Evolutionary conservation across 2,888 invertebrate species (phyloP).

Genomic region (Zele albiditarsus): DNA sequence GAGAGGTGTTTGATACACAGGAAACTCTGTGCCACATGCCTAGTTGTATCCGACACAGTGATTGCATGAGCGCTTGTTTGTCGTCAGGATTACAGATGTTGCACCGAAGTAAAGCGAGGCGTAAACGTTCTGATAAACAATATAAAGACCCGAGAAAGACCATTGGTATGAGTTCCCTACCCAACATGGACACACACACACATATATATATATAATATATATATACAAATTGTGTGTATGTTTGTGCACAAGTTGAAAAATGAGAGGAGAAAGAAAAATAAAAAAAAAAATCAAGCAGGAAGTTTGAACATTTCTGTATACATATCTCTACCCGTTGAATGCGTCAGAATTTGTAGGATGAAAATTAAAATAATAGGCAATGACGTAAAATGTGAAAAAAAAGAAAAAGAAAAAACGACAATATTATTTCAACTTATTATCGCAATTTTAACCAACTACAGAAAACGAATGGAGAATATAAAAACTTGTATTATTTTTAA

Average conservation of each 20-base stretch:
- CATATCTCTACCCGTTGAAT: neutral
- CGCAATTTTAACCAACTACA: neutral
- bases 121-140: slow-evolving; percentile 54
- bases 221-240: slow-evolving; percentile 1
- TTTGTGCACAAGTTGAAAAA: neutral
- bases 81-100: slow-evolving; percentile 46
- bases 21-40: slow-evolving; percentile 33
- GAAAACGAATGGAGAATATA: neutral
- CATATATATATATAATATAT: slow-evolving; percentile 48
- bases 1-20: slow-evolving; percentile 25
- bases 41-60: slow-evolving; percentile 39
- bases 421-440: neutral
- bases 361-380: neutral
- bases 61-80: slow-evolving; percentile 43
- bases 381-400: neutral
- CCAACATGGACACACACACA: too few species aligned
- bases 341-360: slow-evolving; percentile 2
- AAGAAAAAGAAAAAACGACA: too few species aligned
- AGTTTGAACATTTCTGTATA: neutral
- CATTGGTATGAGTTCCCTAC: slow-evolving; percentile 18
- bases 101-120: slow-evolving; percentile 47
- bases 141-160: slow-evolving; percentile 30
- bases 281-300: neutral
- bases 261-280: neutral
- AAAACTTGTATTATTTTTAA: neutral